phyloP scores from a whole-genome alignment of 2,888 invertebrate genomes.

The Psococerastis gibbosa region DNA sequence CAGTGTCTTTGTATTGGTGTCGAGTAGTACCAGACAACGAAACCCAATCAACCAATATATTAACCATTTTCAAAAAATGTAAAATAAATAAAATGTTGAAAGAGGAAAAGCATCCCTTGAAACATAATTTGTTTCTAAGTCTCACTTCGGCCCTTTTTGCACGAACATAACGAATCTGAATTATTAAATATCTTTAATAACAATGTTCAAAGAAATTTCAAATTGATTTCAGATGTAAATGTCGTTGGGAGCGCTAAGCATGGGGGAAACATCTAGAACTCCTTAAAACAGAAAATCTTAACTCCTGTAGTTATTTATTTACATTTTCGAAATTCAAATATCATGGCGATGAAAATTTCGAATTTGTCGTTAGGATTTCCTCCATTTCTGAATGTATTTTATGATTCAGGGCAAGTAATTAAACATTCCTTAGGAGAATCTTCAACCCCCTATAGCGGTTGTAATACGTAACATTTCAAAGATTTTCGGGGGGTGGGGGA shows the following conservation, averaged over 20 bases:
- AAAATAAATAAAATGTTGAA: no score
- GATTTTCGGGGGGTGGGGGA: no score
- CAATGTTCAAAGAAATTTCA: slow-evolving; percentile 10
- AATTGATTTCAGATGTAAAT: slow-evolving; percentile 2
- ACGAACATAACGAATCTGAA: no score
- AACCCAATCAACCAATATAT: no score
- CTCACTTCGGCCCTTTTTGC: no score
- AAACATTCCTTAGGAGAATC: background rate
- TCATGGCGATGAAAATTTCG: slow-evolving; percentile 7
- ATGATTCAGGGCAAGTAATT: background rate
- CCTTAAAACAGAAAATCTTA: slow-evolving; percentile 3
- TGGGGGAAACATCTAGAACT: background rate
- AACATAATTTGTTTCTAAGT: no score
- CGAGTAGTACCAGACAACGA: no score
- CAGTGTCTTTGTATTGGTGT: no score
- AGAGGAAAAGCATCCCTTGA: no score
- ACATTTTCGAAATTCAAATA: slow-evolving; percentile 10
- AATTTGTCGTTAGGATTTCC: slow-evolving; percentile 7
- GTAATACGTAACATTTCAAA: no score
- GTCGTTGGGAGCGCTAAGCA: background rate
- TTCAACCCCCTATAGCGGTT: no score
- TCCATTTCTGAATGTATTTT: background rate
- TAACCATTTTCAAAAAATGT: no score
- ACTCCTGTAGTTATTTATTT: slow-evolving; percentile 9
- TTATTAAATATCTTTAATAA: slow-evolving; percentile 11